Evolutionary conservation across 1,140 invertebrate species (phyloP), one percentile per base, ranked within the genome.

Genomic region (Drosophila elegans): DNA sequence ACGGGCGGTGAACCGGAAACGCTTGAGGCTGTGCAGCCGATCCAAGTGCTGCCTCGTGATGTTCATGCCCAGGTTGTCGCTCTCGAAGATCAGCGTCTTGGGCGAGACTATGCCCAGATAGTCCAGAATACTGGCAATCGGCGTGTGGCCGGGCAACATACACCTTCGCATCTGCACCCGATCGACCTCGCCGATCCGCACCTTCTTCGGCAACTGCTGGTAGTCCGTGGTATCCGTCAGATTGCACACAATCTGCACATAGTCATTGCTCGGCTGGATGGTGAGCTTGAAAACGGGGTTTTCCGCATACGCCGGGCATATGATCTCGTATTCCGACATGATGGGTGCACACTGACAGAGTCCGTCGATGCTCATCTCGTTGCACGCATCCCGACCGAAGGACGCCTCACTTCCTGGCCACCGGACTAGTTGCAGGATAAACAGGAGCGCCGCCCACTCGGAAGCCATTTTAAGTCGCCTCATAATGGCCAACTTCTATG

Each of bases 101-200:
- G 89, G 78, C 7, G 74, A 61, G 2, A 46, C 64, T 9, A 92
- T 86, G 48, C 91, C 91, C 66, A 92, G 16, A 3, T 78, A 55
- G 13, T 91, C 76, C 7, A 90, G 72, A 10, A 92, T 82, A 0
- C 71, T 68, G 4, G 88, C 75, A n/a, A 92, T 90, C 5, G 91
- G 77, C 5, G 73, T 74, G 13, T 86, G 66, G 2, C 62, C 66
- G 0, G 91, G 91, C 60, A 92, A 38, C n/a, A 91, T 81, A 48
- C 91, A 92, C 1, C 85, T 63, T 16, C 71, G 68, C 16, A 92
- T 92, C 45, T 89, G 88, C 10, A 92, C 90, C 41, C 52, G 73
- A 11, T 79, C 60, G 2, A 74, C 80, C 45, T 53, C 59, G 1
- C 91, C 91, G 21, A 92, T 89, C 2, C 46, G 21, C 54, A 92